phyloP scores from a whole-genome alignment of 1,140 invertebrate genomes.

The Bombus confusus region DNA sequence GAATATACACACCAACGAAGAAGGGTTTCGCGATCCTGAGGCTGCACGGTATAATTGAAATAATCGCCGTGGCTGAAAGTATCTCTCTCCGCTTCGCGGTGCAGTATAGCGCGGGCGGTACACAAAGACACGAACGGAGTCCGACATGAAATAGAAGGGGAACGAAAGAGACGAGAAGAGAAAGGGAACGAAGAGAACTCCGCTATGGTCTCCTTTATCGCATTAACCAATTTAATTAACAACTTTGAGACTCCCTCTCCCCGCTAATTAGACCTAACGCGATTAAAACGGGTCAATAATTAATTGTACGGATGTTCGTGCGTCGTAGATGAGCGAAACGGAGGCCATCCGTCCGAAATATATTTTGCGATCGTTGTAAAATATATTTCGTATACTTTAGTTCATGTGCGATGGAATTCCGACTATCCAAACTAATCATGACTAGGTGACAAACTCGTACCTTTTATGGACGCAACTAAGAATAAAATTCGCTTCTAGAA shows the following conservation, averaged over 20 bases:
- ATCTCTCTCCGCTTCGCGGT: slow-evolving; percentile 5
- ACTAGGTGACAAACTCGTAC: no score
- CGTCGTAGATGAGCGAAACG: slow-evolving; percentile 37
- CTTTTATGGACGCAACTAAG: no score
- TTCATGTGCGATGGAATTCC: neutral
- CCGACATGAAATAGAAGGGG: neutral
- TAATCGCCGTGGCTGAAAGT: slow-evolving; percentile 47
- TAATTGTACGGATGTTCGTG: slow-evolving; percentile 65
- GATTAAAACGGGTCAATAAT: slow-evolving; percentile 74
- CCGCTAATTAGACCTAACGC: slow-evolving; percentile 71
- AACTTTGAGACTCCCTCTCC: slow-evolving; percentile 66
- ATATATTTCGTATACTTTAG: no score
- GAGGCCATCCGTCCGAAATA: neutral
- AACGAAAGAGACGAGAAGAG: slow-evolving; percentile 42
- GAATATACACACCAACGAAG: neutral
- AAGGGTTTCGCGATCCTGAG: neutral
- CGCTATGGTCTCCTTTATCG: slow-evolving; percentile 67
- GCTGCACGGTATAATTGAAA: slow-evolving; percentile 59
- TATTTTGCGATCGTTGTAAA: neutral
- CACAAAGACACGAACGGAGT: neutral
- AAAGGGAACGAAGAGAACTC: slow-evolving; percentile 61
- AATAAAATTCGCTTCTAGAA: no score
- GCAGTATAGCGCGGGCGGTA: neutral
- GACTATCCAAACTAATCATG: no score
- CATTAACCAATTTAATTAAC: slow-evolving; percentile 75